Evolutionary conservation across 2,113 vertebrate genomes (phyloP), one percentile per base, ranked within the genome.

Genomic region (Anolis sagrei): DNA sequence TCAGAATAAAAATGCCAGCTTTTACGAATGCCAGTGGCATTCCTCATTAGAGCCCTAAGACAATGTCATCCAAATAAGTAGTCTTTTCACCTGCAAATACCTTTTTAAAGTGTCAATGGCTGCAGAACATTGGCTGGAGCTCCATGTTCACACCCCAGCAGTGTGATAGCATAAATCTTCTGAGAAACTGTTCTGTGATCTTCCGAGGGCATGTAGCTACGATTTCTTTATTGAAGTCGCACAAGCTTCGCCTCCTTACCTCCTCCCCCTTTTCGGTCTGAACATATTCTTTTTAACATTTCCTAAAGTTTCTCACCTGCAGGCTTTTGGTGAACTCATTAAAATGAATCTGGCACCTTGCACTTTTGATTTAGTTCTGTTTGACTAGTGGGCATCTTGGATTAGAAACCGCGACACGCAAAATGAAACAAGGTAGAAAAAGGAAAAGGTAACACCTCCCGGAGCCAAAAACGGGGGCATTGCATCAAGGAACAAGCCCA

Each of bases 101-200:
- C 51, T 48, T 79, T n/a, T 44, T 8, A 39, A 18, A 0, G 0
- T 4, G 66, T 44, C 78, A 7, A 32, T 10, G 39, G 81, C 3
- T 32, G 23, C 10, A 61, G 27, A 88, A 68, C 70, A 49, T 54
- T 0, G 0, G 7, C 68, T 2, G 19, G 8, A 68, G 64, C 0
- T 4, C 54, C 32, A 36, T 0, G 7, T 29, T 69, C 39, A 48
- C 78, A 69, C 51, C 66, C 23, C 79, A 77, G 58, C 54, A 79
- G 68, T 1, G 72, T 1, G 81, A 93, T 91, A 93, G 95, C 89
- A 92, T 91, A 96, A 95, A 94, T 90, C 94, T 94, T 96, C 90
- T 81, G 92, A 93, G 95, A 93, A 97, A 95, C 94, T 94, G 94
- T 93, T 95, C 77, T 0, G 70, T n/a, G 14, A 48, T 93, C 82